Evolutionary conservation across 1,140 invertebrate genomes (phyloP), one percentile per base, ranked within the genome.

Genomic region (Globodera rostochiensis): DNA sequence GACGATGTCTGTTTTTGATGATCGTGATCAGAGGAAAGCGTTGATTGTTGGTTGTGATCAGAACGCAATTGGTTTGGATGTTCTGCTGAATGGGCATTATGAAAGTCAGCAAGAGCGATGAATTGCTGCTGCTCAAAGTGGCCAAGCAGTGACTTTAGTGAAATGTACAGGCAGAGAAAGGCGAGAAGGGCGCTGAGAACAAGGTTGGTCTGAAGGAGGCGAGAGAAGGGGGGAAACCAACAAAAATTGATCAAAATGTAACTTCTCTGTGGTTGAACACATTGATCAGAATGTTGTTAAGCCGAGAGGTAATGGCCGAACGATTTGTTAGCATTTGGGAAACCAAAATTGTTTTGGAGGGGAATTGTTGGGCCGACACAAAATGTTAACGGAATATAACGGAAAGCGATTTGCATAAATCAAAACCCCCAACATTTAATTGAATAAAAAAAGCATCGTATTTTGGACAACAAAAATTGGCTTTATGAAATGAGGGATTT

Each of bases 161-260:
- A 25, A 69, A 88, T 73, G 64, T 84, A 86, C 45, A 87, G 15
- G 5, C 85, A 75, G 0, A 83, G 9, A 21, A 86, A 77, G 5
- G 70, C 60, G 11, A 85, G 4, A 5, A 87, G n/a, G n/a, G 74
- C 60, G 11, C 86, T 87, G 1, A 86, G 15, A 2, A 83, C 50
- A n/a, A 86, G 73, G 45, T 86, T 86, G 46, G 84, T 87, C 85
- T 86, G 70, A 74, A 86, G 25, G 21, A 1, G 60, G 60, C 4
- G 69, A 45, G n/a, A 45, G 19, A 69, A 6, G n/a, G 6, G 15
- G 1, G 8, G 67, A 69, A 45, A 69, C 6, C n/a, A 45, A 69
- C 50, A 53, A 53, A 50, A 53, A 36, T 36, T 36, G 36, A 36
- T 36, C 36, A 36, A 36, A 36, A 3, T 36, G 36, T 36, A 36